Base-by-base conservation (phyloP, 2,797 vertebrate species). In the Gephyroberyx darwinii region DNA sequence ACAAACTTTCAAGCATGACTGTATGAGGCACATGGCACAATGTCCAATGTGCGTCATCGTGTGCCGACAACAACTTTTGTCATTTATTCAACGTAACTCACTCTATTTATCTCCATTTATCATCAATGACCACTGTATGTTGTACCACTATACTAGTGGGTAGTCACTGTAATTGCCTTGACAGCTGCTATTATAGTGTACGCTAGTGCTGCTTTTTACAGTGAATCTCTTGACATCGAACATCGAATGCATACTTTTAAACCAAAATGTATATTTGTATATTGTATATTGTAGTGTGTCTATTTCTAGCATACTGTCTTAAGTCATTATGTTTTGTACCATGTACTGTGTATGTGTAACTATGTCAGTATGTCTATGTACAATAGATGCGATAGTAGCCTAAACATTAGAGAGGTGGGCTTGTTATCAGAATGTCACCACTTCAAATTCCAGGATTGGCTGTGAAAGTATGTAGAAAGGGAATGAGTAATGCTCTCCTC, bases 61-160 rank as follows among this genome's bases (percentile, higher is more conserved):
- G 26, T 26, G 26, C 26, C 2, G 26, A 26, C n/a, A n/a, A n/a
- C n/a, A n/a, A n/a, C 26, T 26, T 26, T 26, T 26, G 26, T 26
- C 26, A 61, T 22, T 17, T 48, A 74, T 66, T 35, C 52, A 52
- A 56, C 70, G 65, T 8, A 55, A 3, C 41, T 60, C 22, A 13
- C 16, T 65, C 30, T 5, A 20, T 79, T 62, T 5, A n/a, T 51
- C 58, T 20, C 1, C 43, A 59, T 64, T 61, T 26, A 39, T 56
- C 35, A 56, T 56, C 35, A 16, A 17, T 35, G 31, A 56, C 30
- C 16, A 56, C n/a, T 2, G n/a, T 33, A 56, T 16, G 6, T 8
- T 56, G 17, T 17, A 35, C 17, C 16, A 56, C 30, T 33, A 31
- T 8, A 54, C 14, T 31, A 55, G 26, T 26, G 14, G 16, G 35